Evolutionary conservation across 2,797 vertebrate genomes (phyloP).

Genomic region (Clarias fuscus): DNA sequence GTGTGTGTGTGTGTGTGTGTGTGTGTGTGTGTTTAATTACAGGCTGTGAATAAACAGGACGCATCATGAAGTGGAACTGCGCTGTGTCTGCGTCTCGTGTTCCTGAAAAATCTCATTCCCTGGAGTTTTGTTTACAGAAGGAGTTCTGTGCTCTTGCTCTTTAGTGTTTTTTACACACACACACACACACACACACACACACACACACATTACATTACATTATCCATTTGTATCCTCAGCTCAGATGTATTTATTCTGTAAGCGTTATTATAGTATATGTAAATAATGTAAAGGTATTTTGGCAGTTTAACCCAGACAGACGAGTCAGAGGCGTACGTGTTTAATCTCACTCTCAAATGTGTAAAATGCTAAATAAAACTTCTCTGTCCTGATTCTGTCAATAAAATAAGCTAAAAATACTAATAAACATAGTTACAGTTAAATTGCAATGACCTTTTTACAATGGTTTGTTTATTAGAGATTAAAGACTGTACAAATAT

Average conservation of each 20-base stretch:
- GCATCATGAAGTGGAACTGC: constrained; percentile 62
- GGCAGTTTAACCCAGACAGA: not conserved
- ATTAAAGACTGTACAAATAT: no score
- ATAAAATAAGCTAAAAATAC: not conserved
- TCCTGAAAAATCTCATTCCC: not conserved
- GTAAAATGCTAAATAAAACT: not conserved
- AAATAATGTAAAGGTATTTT: not conserved
- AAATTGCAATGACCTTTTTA: no score
- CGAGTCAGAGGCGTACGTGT: not conserved
- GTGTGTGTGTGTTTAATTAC: constrained; percentile 13
- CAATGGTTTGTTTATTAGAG: no score
- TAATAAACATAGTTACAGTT: not conserved
- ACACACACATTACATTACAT: not conserved
- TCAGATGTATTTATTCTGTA: not conserved
- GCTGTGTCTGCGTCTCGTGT: not conserved
- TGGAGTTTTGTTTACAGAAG: not conserved
- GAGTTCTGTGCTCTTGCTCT: not conserved
- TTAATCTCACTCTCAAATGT: not conserved
- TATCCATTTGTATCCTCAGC: not conserved
- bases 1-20: not conserved
- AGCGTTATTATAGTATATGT: not conserved
- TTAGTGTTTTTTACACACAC: not conserved
- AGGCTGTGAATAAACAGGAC: constrained; percentile 77
- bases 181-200: not conserved
- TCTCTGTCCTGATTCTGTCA: not conserved